These are phyloP conservation scores for Deilephila elpenor DNA, from an alignment of 2,888 invertebrate genomes.

Conservation along the genomic window DNA sequence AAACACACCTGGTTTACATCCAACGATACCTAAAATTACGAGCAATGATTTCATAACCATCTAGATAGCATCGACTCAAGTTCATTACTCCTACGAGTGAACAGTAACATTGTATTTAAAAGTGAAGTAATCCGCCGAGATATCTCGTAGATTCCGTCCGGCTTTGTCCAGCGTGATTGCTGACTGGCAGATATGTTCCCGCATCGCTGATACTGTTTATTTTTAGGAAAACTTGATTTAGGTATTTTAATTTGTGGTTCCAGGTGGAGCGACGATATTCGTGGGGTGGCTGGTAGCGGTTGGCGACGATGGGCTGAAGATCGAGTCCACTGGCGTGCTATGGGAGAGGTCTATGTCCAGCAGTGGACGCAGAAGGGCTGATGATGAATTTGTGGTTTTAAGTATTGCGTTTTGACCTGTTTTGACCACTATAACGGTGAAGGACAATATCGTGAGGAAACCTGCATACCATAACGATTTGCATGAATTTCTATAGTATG, in stretches of 20 bases:
- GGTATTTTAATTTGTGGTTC: neutral
- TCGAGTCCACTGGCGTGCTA: too few relatives aligned
- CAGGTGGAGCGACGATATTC: too few relatives aligned
- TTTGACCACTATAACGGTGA: too few relatives aligned
- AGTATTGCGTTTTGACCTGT: too few relatives aligned
- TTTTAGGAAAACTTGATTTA: neutral
- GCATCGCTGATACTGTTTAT: constrained; percentile 25
- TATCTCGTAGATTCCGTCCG: constrained; percentile 76
- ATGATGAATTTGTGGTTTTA: too few relatives aligned
- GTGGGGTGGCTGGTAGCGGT: too few relatives aligned
- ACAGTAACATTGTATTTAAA: constrained; percentile 78
- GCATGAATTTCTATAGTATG: too few relatives aligned
- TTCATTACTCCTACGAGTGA: constrained; percentile 72
- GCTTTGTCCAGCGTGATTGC: constrained; percentile 78
- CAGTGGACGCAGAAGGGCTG: too few relatives aligned
- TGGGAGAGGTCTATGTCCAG: too few relatives aligned
- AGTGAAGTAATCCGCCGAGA: constrained; percentile 79
- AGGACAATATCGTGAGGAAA: too few relatives aligned
- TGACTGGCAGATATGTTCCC: constrained; percentile 75
- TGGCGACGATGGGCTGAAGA: too few relatives aligned
- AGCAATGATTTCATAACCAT: constrained; percentile 25
- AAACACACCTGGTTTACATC: neutral
- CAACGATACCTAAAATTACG: neutral
- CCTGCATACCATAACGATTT: too few relatives aligned
- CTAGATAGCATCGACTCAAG: constrained; percentile 50